Evolutionary conservation across 2,888 invertebrate genomes (phyloP).

Genomic region (Tetragonisca angustula): DNA sequence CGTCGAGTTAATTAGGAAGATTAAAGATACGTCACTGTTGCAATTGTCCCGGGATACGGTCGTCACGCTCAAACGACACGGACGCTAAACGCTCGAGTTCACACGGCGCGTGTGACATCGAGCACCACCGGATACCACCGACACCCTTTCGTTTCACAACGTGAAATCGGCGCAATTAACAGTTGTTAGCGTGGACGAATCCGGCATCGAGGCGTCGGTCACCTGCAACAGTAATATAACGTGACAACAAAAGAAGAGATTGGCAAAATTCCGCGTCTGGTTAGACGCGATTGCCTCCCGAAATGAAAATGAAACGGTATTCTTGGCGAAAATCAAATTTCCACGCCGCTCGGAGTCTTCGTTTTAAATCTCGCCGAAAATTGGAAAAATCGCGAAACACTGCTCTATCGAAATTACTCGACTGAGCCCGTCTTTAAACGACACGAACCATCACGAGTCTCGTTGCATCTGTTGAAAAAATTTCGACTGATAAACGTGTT

Average conservation of each 20-base stretch:
- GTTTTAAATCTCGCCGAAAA: too few relatives aligned
- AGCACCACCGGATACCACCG: conserved; percentile 36
- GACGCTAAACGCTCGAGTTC: conserved; percentile 10
- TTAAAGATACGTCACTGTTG: conserved; percentile 14
- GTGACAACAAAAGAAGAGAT: background rate
- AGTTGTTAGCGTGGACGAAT: conserved; percentile 35
- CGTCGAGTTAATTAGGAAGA: conserved; percentile 30
- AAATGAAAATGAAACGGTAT: background rate
- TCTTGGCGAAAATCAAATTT: too few relatives aligned
- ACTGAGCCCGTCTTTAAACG: background rate
- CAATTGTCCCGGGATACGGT: conserved; percentile 22
- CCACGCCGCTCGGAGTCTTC: too few relatives aligned
- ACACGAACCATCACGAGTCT: background rate
- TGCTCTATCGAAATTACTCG: too few relatives aligned
- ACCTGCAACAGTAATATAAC: conserved; percentile 59
- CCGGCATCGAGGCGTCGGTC: conserved; percentile 22
- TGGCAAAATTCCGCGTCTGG: background rate
- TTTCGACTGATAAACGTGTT: too few relatives aligned
- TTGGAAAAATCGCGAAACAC: too few relatives aligned
- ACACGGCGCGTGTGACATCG: conserved; percentile 29
- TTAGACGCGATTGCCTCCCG: background rate
- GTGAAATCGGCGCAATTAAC: conserved; percentile 7
- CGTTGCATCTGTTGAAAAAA: background rate
- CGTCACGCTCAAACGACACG: conserved; percentile 20
- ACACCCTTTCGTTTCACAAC: conserved; percentile 31